phyloP scores from a whole-genome alignment of 2,888 invertebrate species.

The Notodonta ziczac region DNA sequence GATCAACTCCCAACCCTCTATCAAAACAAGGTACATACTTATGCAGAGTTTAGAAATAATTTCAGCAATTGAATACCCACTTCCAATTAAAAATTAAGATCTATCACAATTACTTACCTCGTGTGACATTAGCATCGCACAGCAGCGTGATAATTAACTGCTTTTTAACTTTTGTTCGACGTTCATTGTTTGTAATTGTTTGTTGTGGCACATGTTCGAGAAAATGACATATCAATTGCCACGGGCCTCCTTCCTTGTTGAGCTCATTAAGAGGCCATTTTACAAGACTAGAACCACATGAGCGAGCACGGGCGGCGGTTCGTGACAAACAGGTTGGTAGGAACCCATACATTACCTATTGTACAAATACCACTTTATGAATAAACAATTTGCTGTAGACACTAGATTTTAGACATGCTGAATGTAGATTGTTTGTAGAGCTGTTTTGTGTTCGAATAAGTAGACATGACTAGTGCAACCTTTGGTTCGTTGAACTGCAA shows the following conservation, averaged over 20 bases:
- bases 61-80: neutral
- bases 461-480: no score
- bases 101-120: neutral
- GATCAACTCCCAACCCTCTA: no score
- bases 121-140: constrained; percentile 17
- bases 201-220: constrained; percentile 49
- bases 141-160: constrained; percentile 14
- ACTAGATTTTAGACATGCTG: no score
- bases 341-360: no score
- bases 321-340: neutral
- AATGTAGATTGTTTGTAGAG: neutral
- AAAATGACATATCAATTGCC: constrained; percentile 56
- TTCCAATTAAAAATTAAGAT: constrained; percentile 8
- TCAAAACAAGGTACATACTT: no score
- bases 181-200: constrained; percentile 35
- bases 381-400: no score
- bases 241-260: constrained; percentile 65
- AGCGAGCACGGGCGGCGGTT: constrained; percentile 25
- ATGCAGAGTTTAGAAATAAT: neutral
- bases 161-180: constrained; percentile 14
- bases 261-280: constrained; percentile 66
- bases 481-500: no score
- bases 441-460: neutral
- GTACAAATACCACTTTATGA: no score
- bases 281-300: constrained; percentile 44